Evolutionary conservation across 1,140 invertebrate genomes (phyloP), one percentile per base, ranked within the genome.

Genomic region (Nylanderia fulva): DNA sequence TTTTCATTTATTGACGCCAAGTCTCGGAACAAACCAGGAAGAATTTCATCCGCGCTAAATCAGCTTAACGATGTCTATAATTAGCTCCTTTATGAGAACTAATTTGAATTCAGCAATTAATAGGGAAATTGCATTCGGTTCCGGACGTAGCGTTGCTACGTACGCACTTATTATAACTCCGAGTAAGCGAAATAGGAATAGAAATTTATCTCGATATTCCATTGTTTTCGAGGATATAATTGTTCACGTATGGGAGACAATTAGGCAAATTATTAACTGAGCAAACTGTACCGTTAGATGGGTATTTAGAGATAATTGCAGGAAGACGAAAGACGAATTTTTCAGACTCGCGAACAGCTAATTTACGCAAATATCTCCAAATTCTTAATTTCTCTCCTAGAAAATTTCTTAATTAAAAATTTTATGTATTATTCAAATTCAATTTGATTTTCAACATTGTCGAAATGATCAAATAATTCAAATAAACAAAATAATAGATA

Each of bases 51-150:
- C 54, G 77, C 77, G 11, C 7, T 72, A 82, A 82, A 72, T 72
- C 77, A 82, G 39, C 66, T 82, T 82, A 82, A 82, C 66, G 77
- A 82, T 82, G 66, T 82, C 66, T 82, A 82, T 82, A 82, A 82
- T 82, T 82, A 82, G 77, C 66, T 58, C 52, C 52, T 82, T 82
- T 82, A 82, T 82, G 77, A 71, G 39, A 82, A 52, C 39, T 69
- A 72, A 69, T 82, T 82, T 82, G 77, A 82, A 82, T 82, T 58
- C 66, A 71, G 66, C 77, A 45, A 82, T 82, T 82, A 82, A 82
- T 82, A 72, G 54, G 66, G 39, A 72, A 82, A 82, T 82, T 82
- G 42, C 66, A 71, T 82, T 69, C 77, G 11, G 66, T 82, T 82
- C 66, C 52, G 24, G 77, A 42, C n/a, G 13, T 58, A n/a, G n/a